Percentiles rank a stretch among this genome's conserved stretches.
Conservation (phyloP, 2,888 invertebrate species). For the Netelia virgata region DNA sequence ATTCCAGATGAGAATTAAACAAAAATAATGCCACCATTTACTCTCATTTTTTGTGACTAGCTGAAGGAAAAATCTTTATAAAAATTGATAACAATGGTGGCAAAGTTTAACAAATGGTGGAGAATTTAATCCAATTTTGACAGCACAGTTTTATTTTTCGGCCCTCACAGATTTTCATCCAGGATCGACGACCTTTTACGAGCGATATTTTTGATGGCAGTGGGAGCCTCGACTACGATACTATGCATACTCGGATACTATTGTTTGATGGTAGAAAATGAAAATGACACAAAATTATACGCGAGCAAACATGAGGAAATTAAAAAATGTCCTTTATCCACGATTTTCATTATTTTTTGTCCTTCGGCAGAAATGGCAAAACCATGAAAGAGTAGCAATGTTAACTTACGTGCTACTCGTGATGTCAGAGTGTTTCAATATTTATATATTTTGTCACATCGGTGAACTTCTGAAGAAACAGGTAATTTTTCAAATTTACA, state of each 20-base stretch:
- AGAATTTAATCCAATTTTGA: not conserved
- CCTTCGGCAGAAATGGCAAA: constrained; percentile 53
- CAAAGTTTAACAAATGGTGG: not conserved
- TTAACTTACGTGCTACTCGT: constrained; percentile 53
- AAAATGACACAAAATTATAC: not conserved
- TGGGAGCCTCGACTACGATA: constrained; percentile 62
- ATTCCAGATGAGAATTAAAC: too few relatives aligned
- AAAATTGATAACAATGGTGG: not conserved
- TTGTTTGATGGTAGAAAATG: not conserved
- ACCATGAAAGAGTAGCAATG: constrained; percentile 46
- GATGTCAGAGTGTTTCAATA: constrained; percentile 56
- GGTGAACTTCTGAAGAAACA: constrained; percentile 64
- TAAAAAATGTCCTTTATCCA: not conserved
- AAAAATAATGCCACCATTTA: too few relatives aligned
- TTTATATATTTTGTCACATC: constrained; percentile 65
- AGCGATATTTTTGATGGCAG: constrained; percentile 64
- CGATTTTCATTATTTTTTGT: not conserved
- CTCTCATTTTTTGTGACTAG: too few relatives aligned
- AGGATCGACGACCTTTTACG: constrained; percentile 57
- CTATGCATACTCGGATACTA: constrained; percentile 67
- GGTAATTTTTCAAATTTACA: constrained; percentile 31
- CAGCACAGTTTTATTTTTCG: not conserved
- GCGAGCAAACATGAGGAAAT: not conserved
- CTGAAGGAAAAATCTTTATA: too few relatives aligned
- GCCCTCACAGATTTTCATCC: constrained; percentile 72